Conservation (phyloP, 2,888 invertebrate genomes). For the Parnassius smintheus region DNA sequence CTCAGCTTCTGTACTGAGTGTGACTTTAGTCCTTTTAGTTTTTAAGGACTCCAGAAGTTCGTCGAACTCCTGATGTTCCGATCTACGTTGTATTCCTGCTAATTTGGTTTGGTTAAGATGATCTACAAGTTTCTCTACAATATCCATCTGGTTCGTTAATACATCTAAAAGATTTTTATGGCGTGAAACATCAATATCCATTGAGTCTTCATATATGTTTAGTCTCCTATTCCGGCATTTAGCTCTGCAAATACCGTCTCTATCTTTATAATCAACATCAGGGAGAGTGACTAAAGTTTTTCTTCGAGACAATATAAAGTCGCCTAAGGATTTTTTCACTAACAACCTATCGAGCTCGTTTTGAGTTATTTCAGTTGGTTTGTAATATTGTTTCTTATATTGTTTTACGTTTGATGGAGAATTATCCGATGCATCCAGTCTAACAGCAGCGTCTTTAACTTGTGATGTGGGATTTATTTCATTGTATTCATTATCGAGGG, state of each 20-base stretch:
- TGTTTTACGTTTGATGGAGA: not conserved
- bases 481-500: not conserved
- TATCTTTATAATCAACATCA: not conserved
- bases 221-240: not conserved
- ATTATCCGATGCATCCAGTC: not conserved
- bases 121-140: conserved; percentile 22
- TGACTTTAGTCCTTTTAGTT: conserved; percentile 23
- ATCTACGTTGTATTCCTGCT: not conserved
- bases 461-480: not conserved
- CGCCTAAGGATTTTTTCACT: not conserved
- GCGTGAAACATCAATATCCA: not conserved
- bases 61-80: conserved; percentile 18
- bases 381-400: not conserved
- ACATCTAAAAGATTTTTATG: conserved; percentile 34
- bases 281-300: conserved; percentile 1
- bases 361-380: not conserved
- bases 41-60: conserved; percentile 21
- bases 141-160: conserved; percentile 30
- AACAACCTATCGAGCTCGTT: not conserved
- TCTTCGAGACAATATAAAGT: not conserved
- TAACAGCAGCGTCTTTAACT: not conserved
- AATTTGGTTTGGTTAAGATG: not conserved
- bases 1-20: not conserved
- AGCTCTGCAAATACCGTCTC: not conserved
- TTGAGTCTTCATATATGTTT: not conserved